Evolutionary conservation across 2,113 vertebrate species (phyloP).

Genomic region (Chionis minor): DNA sequence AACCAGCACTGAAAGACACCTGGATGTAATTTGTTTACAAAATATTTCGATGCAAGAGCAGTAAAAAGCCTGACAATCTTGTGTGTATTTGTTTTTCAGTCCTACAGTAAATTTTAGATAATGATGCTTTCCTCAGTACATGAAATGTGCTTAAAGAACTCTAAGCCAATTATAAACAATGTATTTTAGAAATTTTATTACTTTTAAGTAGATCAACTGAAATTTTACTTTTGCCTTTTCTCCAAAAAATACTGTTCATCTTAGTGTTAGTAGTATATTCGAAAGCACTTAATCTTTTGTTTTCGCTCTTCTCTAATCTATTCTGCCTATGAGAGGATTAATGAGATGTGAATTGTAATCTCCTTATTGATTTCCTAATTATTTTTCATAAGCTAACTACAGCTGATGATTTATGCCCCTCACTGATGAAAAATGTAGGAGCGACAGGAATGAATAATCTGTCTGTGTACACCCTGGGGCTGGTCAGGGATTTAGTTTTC

Average conservation of each 20-base stretch:
- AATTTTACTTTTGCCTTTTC: background rate
- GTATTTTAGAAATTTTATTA: background rate
- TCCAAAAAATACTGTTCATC: background rate
- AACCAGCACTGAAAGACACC: background rate
- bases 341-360: constrained; percentile 45
- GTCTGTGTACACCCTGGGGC: background rate
- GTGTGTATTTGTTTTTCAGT: background rate
- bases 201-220: background rate
- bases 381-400: constrained; percentile 32
- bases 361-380: constrained; percentile 51
- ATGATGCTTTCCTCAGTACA: background rate
- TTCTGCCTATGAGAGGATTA: constrained; percentile 12
- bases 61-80: background rate
- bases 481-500: background rate
- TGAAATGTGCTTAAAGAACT: background rate
- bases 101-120: background rate
- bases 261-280: background rate
- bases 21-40: background rate
- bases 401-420: constrained; percentile 7
- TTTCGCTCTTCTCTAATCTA: background rate
- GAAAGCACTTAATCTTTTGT: background rate
- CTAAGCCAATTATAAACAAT: background rate
- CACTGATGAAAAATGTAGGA: background rate
- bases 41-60: background rate
- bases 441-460: background rate